Percentiles rank a stretch among this genome's conserved stretches.
These are phyloP conservation scores for Zapus hudsonius DNA, from an alignment of 2,113 vertebrate genomes.

Conservation along the genomic window DNA sequence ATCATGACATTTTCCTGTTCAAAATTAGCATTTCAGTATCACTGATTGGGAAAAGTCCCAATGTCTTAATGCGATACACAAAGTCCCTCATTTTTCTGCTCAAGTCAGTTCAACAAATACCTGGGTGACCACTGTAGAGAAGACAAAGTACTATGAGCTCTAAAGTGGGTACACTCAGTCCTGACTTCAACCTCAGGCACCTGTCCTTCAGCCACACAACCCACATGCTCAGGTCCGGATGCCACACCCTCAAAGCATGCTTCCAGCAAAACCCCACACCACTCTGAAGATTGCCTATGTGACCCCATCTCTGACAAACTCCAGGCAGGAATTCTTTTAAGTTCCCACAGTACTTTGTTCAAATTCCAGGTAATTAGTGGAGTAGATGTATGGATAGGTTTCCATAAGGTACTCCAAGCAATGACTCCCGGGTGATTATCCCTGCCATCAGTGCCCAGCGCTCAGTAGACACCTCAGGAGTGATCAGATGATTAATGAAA, in stretches of 20 bases:
- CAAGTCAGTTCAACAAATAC: constrained; percentile 46
- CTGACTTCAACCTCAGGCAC: background rate
- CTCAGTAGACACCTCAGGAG: background rate
- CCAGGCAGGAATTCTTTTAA: constrained; percentile 17
- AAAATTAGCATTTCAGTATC: constrained; percentile 21
- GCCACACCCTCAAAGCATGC: background rate
- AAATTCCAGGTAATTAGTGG: background rate
- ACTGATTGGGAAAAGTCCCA: constrained; percentile 39
- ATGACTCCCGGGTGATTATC: background rate
- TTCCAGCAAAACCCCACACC: constrained; percentile 4
- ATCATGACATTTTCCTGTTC: constrained; percentile 13
- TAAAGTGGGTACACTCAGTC: background rate
- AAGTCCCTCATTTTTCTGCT: constrained; percentile 46
- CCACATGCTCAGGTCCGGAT: background rate
- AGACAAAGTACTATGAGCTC: constrained; percentile 35
- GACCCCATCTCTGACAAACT: constrained; percentile 26
- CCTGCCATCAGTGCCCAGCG: background rate
- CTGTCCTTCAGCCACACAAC: background rate
- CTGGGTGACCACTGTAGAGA: background rate
- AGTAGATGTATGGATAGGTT: background rate
- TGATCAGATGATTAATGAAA: constrained; percentile 27
- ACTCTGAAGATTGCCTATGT: background rate
- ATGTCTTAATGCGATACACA: constrained; percentile 44
- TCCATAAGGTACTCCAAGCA: background rate
- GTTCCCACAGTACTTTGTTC: background rate